These are phyloP conservation scores for Nemoura dubitans DNA, from an alignment of 2,888 invertebrate genomes.

Conservation along the genomic window DNA sequence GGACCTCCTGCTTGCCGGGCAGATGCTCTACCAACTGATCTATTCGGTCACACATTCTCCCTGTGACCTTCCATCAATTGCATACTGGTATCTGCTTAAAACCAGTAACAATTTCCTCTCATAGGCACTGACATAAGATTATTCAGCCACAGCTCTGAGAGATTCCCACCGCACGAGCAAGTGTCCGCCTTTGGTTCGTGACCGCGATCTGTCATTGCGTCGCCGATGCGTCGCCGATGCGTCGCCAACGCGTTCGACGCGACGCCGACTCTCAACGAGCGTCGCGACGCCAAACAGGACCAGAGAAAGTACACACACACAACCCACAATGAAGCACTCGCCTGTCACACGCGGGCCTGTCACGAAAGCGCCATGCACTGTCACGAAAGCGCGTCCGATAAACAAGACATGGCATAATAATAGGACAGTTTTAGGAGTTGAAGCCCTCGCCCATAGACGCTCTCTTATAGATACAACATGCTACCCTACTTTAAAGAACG, in stretches of 20 bases:
- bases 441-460: not conserved
- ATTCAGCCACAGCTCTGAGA: too few species aligned
- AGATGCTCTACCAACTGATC: too few species aligned
- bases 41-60: too few species aligned
- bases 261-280: not conserved
- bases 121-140: too few species aligned
- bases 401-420: conserved; percentile 40
- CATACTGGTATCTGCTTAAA: too few species aligned
- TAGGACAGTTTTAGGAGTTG: conserved; percentile 39
- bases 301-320: not conserved
- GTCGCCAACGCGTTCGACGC: not conserved
- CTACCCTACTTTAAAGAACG: conserved; percentile 14
- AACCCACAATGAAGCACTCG: not conserved
- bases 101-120: too few species aligned
- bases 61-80: too few species aligned
- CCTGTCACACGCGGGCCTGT: not conserved
- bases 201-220: not conserved
- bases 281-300: not conserved
- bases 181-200: too few species aligned
- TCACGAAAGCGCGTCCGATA: not conserved
- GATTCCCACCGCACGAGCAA: too few species aligned
- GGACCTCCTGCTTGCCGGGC: too few species aligned
- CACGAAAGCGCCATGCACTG: conserved; percentile 13
- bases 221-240: not conserved
- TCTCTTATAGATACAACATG: not conserved